These are phyloP conservation scores for Erebia ligea DNA, from an alignment of 2,888 invertebrate genomes.

Conservation along the genomic window DNA sequence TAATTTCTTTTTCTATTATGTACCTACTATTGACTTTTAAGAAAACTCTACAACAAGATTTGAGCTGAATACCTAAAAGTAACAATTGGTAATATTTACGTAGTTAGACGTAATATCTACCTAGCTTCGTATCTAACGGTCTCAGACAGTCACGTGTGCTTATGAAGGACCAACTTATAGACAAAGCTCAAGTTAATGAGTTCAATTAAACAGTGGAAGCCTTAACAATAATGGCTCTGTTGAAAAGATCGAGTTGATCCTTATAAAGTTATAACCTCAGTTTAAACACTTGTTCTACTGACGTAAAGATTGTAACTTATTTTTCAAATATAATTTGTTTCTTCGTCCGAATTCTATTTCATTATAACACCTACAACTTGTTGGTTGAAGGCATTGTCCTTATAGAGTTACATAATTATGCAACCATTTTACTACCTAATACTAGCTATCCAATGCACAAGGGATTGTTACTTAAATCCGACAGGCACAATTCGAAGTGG, in stretches of 20 bases:
- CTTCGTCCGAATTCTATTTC: too few relatives aligned
- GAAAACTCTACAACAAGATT: too few relatives aligned
- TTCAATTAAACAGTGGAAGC: constrained; percentile 14
- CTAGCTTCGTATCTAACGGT: not conserved
- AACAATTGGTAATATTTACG: not conserved
- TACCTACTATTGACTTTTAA: too few relatives aligned
- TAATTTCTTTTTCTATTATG: too few relatives aligned
- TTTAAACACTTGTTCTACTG: not conserved
- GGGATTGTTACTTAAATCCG: constrained; percentile 38
- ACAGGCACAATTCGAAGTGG: constrained; percentile 35
- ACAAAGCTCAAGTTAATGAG: constrained; percentile 20
- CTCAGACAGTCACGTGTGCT: not conserved
- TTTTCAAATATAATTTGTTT: not conserved
- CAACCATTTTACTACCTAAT: not conserved
- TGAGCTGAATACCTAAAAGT: not conserved
- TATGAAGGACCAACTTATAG: constrained; percentile 14
- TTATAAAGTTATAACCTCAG: not conserved
- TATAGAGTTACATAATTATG: too few relatives aligned
- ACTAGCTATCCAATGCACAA: constrained; percentile 13
- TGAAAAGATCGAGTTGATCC: constrained; percentile 1
- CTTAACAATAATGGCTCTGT: constrained; percentile 4
- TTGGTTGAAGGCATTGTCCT: too few relatives aligned
- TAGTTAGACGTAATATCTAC: not conserved
- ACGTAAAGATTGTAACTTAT: not conserved
- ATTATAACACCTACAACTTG: too few relatives aligned